Evolutionary conservation across 2,888 invertebrate species (phyloP).

Genomic region (Lycia hirtaria): DNA sequence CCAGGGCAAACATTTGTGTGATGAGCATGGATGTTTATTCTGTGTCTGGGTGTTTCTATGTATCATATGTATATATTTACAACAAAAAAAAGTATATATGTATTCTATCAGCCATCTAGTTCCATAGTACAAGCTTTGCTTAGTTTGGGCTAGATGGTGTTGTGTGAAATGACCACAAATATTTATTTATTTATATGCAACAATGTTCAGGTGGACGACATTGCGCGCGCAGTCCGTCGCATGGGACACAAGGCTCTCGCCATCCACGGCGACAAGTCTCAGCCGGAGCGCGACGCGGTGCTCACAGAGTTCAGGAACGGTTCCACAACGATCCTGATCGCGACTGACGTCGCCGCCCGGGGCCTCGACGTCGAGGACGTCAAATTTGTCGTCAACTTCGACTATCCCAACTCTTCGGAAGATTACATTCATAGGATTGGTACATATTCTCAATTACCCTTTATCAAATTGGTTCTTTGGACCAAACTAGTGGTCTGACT

Average conservation of each 20-base stretch:
- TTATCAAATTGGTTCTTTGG: too few species aligned
- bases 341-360: constrained; percentile 97
- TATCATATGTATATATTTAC: too few species aligned
- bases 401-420: constrained; percentile 98
- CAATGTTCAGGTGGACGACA: constrained; percentile 95
- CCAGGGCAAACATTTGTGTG: too few species aligned
- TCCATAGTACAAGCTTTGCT: too few species aligned
- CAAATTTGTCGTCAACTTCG: constrained; percentile 98
- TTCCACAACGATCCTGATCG: constrained; percentile 94
- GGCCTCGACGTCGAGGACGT: constrained; percentile 97
- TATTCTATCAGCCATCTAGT: too few species aligned
- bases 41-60: too few species aligned
- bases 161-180: too few species aligned
- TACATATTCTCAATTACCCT: constrained; percentile 41
- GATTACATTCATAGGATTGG: constrained; percentile 99
- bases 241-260: constrained; percentile 93
- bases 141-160: too few species aligned
- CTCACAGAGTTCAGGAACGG: constrained; percentile 94
- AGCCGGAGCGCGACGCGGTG: constrained; percentile 97
- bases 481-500: too few species aligned
- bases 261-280: constrained; percentile 98
- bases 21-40: too few species aligned
- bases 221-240: constrained; percentile 94
- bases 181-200: too few species aligned
- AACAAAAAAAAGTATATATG: too few species aligned